Conservation (phyloP, 2,888 invertebrate species). For the Heliconius ismenius region DNA sequence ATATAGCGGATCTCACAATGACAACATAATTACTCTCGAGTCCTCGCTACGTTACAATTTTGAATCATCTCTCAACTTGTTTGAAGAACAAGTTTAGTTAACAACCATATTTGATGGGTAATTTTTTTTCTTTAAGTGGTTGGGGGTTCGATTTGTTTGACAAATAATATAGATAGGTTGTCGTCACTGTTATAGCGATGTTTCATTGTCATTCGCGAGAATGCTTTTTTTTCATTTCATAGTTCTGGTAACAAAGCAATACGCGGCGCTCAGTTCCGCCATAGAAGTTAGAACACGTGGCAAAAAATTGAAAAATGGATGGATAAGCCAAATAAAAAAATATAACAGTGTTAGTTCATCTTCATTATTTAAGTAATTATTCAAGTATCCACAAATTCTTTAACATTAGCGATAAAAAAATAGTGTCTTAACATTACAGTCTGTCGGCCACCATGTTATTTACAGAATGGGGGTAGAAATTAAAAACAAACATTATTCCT, state of each 20-base stretch:
- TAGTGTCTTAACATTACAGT: too few relatives aligned
- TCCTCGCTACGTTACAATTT: conserved; percentile 44
- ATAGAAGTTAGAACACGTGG: not conserved
- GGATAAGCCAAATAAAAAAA: too few relatives aligned
- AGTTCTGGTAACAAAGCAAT: not conserved
- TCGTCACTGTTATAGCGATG: too few relatives aligned
- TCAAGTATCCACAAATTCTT: not conserved
- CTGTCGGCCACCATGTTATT: too few relatives aligned
- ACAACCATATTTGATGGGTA: not conserved
- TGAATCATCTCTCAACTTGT: conserved; percentile 40
- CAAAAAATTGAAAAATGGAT: not conserved
- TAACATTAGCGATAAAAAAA: too few relatives aligned
- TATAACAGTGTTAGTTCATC: too few relatives aligned
- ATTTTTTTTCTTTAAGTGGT: not conserved
- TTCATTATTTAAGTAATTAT: too few relatives aligned
- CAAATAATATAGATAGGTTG: too few relatives aligned
- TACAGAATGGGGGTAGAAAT: not conserved
- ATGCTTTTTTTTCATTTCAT: too few relatives aligned
- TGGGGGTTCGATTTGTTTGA: not conserved
- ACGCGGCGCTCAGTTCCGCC: not conserved
- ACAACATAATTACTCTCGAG: conserved; percentile 58
- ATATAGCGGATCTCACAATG: conserved; percentile 46
- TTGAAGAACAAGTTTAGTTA: conserved; percentile 12
- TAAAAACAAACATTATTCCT: not conserved
- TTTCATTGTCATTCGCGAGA: too few relatives aligned